Conservation (phyloP, 2,888 invertebrate species). For the Julus scanicus region DNA sequence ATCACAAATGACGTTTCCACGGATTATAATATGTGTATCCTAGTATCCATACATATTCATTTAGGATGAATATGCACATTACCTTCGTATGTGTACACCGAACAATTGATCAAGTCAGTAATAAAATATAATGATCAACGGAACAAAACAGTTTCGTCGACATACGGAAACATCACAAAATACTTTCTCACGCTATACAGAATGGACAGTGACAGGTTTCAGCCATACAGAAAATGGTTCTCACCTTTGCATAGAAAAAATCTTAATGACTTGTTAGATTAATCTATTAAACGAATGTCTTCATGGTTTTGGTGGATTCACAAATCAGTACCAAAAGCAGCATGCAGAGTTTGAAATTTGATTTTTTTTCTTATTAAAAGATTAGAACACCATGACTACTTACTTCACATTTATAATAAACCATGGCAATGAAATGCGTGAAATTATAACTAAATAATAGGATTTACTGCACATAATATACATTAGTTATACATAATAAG, state of each 20-base stretch:
- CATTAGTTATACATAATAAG: no score
- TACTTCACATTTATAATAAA: no score
- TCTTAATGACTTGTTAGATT: no score
- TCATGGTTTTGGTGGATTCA: no score
- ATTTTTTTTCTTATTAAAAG: no score
- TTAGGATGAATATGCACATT: not conserved
- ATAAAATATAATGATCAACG: not conserved
- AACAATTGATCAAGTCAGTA: not conserved
- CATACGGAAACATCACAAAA: not conserved
- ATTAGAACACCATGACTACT: no score
- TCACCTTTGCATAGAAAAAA: not conserved
- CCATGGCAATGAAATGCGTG: no score
- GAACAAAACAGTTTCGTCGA: slow-evolving; percentile 12
- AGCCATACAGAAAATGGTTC: not conserved
- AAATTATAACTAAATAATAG: no score
- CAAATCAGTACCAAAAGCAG: no score
- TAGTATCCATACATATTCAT: not conserved
- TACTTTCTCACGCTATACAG: not conserved
- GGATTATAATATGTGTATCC: not conserved
- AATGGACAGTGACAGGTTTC: not conserved
- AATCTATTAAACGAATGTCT: no score
- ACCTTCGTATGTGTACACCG: not conserved
- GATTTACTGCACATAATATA: no score
- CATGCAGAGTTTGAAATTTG: no score
- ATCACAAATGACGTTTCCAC: slow-evolving; percentile 22